A percentile compares a stretch with the other conserved stretches of the same genome.
phyloP scores from a whole-genome alignment of 2,797 vertebrate species.

The Pangasius sanitwongsei region DNA sequence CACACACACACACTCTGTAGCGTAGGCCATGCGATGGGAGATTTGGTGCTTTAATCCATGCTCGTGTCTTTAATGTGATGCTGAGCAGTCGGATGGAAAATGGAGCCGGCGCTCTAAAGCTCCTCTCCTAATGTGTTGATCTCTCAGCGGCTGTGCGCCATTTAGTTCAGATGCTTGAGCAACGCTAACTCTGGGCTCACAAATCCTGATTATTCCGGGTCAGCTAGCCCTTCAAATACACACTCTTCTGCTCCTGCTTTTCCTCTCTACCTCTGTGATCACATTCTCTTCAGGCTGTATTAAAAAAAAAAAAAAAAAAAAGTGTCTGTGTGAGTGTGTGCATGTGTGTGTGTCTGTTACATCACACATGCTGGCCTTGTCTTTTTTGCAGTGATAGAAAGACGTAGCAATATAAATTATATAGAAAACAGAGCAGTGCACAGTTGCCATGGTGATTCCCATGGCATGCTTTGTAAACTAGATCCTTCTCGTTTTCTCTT shows the following conservation, averaged over 20 bases:
- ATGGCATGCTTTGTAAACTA: slow-evolving; percentile 32
- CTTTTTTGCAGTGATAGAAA: slow-evolving; percentile 16
- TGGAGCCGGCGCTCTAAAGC: slow-evolving; percentile 34
- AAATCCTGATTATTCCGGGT: slow-evolving; percentile 73
- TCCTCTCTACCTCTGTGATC: slow-evolving; percentile 14
- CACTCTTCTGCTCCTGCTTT: slow-evolving; percentile 31
- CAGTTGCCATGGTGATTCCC: slow-evolving; percentile 45
- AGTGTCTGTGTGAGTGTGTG: neutral
- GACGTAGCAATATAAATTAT: slow-evolving; percentile 19
- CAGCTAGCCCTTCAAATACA: slow-evolving; percentile 70
- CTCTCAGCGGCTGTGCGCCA: slow-evolving; percentile 39
- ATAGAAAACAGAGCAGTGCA: slow-evolving; percentile 36
- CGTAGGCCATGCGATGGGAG: slow-evolving; percentile 8
- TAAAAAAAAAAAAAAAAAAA: neutral
- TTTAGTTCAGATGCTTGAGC: slow-evolving; percentile 59
- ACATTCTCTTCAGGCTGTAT: slow-evolving; percentile 17
- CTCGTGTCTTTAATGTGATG: slow-evolving; percentile 42
- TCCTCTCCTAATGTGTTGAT: slow-evolving; percentile 40
- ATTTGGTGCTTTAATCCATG: slow-evolving; percentile 49
- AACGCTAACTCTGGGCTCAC: slow-evolving; percentile 56
- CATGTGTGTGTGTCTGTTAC: neutral
- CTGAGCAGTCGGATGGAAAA: slow-evolving; percentile 37
- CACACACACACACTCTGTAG: neutral
- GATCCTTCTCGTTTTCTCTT: slow-evolving; percentile 26
- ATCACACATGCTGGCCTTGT: neutral